These are phyloP conservation scores for Muntiacus reevesi DNA, from an alignment of 2,113 vertebrate species.

Conservation along the genomic window DNA sequence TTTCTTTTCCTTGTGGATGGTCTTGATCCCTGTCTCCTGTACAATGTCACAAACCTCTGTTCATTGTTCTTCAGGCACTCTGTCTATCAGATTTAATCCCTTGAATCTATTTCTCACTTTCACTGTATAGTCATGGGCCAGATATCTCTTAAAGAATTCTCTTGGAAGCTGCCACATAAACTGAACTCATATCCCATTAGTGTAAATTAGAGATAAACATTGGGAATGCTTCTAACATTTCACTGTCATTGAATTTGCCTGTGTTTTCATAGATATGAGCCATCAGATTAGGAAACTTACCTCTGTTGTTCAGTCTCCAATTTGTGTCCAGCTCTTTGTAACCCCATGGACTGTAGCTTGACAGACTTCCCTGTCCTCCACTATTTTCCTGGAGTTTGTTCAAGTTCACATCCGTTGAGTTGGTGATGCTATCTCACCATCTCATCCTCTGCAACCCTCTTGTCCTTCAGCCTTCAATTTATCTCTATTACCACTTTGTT, in stretches of 20 bases:
- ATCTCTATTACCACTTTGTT: not conserved
- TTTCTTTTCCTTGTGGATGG: not conserved
- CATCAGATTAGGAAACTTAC: not conserved
- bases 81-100: not conserved
- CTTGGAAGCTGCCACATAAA: not conserved
- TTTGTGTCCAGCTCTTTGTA: not conserved
- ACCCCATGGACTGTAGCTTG: accelerated
- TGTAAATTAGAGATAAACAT: not conserved
- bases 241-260: not conserved
- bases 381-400: not conserved
- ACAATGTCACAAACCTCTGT: not conserved
- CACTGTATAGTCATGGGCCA: not conserved
- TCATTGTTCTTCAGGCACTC: not conserved
- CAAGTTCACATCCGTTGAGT: not conserved
- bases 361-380: not conserved
- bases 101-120: not conserved
- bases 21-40: not conserved
- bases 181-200: not conserved
- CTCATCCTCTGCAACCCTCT: not conserved
- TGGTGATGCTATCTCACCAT: not conserved
- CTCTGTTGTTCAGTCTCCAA: not conserved
- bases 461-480: not conserved
- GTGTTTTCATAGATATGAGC: not conserved
- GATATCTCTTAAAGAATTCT: not conserved
- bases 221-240: not conserved